A percentile compares a stretch with the other conserved stretches of the same genome.
Evolutionary conservation across 2,888 invertebrate species (phyloP).

Genomic region (Melipona bicolor): DNA sequence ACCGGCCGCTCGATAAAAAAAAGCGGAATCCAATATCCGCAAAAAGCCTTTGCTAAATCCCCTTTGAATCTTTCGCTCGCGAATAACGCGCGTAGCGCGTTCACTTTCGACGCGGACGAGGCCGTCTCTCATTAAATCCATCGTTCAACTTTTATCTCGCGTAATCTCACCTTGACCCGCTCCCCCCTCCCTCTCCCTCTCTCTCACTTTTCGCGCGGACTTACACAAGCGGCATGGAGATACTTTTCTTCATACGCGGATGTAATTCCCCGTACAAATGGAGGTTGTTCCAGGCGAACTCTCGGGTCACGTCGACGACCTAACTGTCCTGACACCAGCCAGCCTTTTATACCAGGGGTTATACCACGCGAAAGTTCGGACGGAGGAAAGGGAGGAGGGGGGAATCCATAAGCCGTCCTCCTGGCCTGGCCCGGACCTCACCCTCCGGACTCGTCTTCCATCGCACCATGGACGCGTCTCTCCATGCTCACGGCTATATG

Average conservation of each 20-base stretch:
- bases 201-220: background rate
- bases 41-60: too few relatives aligned
- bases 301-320: slow-evolving; percentile 79
- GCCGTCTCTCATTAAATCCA: background rate
- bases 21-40: too few relatives aligned
- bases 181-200: slow-evolving; percentile 2
- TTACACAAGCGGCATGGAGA: slow-evolving; percentile 39
- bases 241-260: slow-evolving; percentile 61
- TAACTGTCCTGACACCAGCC: slow-evolving; percentile 78
- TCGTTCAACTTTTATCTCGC: background rate
- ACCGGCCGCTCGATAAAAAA: background rate
- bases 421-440: slow-evolving; percentile 40
- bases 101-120: background rate
- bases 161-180: slow-evolving; percentile 8
- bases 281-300: slow-evolving; percentile 76
- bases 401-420: slow-evolving; percentile 70
- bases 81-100: background rate
- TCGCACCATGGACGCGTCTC: slow-evolving; percentile 40
- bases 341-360: slow-evolving; percentile 78
- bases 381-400: slow-evolving; percentile 41
- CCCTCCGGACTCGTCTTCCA: slow-evolving; percentile 37
- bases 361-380: slow-evolving; percentile 72
- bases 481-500: slow-evolving; percentile 37
- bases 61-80: too few relatives aligned
- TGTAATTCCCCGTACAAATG: slow-evolving; percentile 79